Evolutionary conservation across 2,888 invertebrate species (phyloP).

Genomic region (Acrocera orbiculus): DNA sequence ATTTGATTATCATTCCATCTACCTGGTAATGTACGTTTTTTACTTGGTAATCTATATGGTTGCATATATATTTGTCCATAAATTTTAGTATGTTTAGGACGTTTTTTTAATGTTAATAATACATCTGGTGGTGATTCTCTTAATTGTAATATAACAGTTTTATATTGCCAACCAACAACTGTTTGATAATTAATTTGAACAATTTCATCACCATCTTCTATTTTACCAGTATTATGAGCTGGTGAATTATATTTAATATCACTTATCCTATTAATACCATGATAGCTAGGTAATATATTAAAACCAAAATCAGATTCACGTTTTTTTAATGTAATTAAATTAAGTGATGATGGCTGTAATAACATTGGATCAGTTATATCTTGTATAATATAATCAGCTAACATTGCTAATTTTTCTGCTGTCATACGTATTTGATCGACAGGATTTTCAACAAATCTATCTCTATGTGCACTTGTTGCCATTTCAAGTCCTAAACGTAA

Average conservation of each 20-base stretch:
- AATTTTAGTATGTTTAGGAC: constrained; percentile 64
- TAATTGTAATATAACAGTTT: constrained; percentile 53
- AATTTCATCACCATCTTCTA: constrained; percentile 93
- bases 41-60: constrained; percentile 53
- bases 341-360: constrained; percentile 79
- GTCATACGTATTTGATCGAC: constrained; percentile 49
- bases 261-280: constrained; percentile 62
- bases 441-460: constrained; percentile 74
- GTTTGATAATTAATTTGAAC: constrained; percentile 68
- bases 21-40: constrained; percentile 45
- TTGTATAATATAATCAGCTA: constrained; percentile 74
- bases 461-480: constrained; percentile 79
- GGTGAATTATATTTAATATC: constrained; percentile 83
- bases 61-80: constrained; percentile 50
- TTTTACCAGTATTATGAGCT: constrained; percentile 78
- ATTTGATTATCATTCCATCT: constrained; percentile 53
- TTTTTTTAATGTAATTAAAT: constrained; percentile 71
- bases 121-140: constrained; percentile 68
- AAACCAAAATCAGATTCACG: constrained; percentile 80
- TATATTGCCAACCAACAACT: constrained; percentile 65
- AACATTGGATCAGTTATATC: constrained; percentile 78
- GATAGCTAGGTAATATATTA: constrained; percentile 71
- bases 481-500: constrained; percentile 67
- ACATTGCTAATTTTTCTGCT: constrained; percentile 55
- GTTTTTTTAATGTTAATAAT: constrained; percentile 61